Conservation (phyloP, 37 sponge, comb jelly and placozoan genomes). For the Ephydatia muelleri region DNA sequence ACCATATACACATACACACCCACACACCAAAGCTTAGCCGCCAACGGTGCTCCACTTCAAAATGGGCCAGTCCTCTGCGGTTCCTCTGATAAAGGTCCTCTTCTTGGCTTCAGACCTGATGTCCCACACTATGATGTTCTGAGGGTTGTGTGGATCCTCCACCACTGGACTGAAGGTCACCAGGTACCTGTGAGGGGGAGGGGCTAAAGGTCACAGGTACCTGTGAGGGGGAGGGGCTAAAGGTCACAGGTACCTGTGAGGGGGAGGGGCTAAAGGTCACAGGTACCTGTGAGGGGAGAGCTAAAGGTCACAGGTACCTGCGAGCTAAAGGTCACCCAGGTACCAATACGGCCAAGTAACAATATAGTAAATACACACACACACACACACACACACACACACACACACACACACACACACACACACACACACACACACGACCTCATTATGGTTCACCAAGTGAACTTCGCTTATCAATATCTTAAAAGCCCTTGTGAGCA, state of each 20-base stretch:
- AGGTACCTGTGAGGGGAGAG: not conserved
- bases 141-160: constrained; percentile 60
- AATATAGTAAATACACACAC: not conserved
- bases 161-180: constrained; percentile 67
- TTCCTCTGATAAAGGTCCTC: constrained; percentile 68
- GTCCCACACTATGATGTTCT: constrained; percentile 92
- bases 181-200: constrained; percentile 44
- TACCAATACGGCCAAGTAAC: too few species aligned
- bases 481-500: too few species aligned
- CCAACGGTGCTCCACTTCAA: constrained; percentile 75
- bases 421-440: not conserved
- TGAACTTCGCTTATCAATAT: too few species aligned
- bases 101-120: constrained; percentile 69
- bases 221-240: not conserved
- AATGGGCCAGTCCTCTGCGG: constrained; percentile 88
- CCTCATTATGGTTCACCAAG: not conserved
- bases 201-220: not conserved
- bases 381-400: not conserved
- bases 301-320: not conserved
- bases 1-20: not conserved
- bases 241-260: not conserved
- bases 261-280: not conserved
- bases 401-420: not conserved
- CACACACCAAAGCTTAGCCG: not conserved
- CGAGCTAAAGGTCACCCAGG: not conserved